phyloP scores from a whole-genome alignment of 2,113 vertebrate species.

The Saccopteryx leptura region DNA sequence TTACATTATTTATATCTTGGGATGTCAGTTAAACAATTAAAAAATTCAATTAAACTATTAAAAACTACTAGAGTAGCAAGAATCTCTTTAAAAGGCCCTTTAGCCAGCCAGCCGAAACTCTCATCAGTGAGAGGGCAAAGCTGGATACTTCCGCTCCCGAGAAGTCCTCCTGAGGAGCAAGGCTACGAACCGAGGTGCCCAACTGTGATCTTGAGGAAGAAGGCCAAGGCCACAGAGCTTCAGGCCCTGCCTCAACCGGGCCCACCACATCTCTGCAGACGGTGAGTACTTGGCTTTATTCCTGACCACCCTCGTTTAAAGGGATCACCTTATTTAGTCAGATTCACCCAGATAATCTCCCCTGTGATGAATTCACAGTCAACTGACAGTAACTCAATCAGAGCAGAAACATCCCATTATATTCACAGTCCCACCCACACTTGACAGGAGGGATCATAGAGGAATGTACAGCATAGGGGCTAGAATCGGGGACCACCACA shows the following conservation, averaged over 20 bases:
- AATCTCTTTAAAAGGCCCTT: not conserved
- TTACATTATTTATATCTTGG: not conserved
- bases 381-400: not conserved
- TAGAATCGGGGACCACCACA: not conserved
- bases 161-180: not conserved
- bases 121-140: not conserved
- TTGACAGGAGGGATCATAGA: not conserved
- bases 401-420: not conserved
- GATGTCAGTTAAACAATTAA: not conserved
- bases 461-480: no score
- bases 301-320: not conserved
- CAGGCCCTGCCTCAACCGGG: not conserved
- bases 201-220: not conserved
- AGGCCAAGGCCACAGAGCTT: no score
- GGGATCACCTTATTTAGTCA: not conserved
- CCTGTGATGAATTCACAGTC: not conserved
- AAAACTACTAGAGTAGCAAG: not conserved
- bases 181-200: no score
- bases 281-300: not conserved
- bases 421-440: not conserved
- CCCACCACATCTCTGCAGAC: not conserved
- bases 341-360: not conserved
- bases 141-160: not conserved
- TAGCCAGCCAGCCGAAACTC: not conserved
- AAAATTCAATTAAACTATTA: not conserved